These are phyloP conservation scores for Apis mellifera DNA, from an alignment of 1,140 invertebrate species.

Conservation along the genomic window Amel_HAv3.1 CM009943.2:6573001-6573500, in stretches of 20 bases:
- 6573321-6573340: constrained; percentile 63
- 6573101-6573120: no score
- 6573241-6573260: constrained; percentile 9
- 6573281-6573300: constrained; percentile 49
- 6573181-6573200: neutral
- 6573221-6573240: neutral
- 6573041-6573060: constrained; percentile 74
- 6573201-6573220: no score
- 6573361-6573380: neutral
- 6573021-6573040: constrained; percentile 72
- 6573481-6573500: neutral
- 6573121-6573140: no score
- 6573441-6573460: constrained; percentile 57
- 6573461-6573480: constrained; percentile 14
- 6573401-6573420: constrained; percentile 69
- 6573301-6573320: constrained; percentile 7
- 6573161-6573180: neutral
- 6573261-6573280: constrained; percentile 53
- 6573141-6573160: no score
- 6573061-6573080: constrained; percentile 64
- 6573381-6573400: constrained; percentile 57
- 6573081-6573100: constrained; percentile 32
- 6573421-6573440: constrained; percentile 59
- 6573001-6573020: constrained; percentile 48
- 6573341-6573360: constrained; percentile 57